Evolutionary conservation across 2,888 invertebrate species (phyloP).

Genomic region (Chesias legatella): DNA sequence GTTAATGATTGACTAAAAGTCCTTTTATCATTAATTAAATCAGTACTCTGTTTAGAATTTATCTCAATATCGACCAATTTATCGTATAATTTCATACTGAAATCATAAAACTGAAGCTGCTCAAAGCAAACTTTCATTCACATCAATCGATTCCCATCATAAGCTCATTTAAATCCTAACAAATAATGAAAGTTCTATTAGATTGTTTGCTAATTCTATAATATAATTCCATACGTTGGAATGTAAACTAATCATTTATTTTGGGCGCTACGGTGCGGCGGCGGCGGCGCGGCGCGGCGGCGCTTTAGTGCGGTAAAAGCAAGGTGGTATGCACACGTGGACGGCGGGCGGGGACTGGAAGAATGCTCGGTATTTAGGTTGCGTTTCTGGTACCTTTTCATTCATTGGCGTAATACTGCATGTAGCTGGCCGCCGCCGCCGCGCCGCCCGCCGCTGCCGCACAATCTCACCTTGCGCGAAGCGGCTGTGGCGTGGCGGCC

Average conservation of each 20-base stretch:
- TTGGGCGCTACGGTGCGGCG: conserved; percentile 49
- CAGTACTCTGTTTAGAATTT: not conserved
- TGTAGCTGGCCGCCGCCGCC: conserved; percentile 44
- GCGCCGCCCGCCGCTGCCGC: conserved; percentile 18
- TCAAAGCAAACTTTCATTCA: conserved; percentile 28
- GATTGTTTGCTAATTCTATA: conserved; percentile 54
- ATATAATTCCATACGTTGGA: conserved; percentile 56
- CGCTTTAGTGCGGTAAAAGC: conserved; percentile 57
- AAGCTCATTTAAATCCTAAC: conserved; percentile 39
- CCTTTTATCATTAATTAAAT: not conserved
- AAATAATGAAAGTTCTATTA: conserved; percentile 34
- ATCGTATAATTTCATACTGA: not conserved
- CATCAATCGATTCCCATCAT: conserved; percentile 29
- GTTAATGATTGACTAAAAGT: conserved; percentile 1
- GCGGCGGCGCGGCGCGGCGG: too few species aligned
- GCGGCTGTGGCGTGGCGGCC: conserved; percentile 21
- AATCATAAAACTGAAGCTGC: conserved; percentile 2
- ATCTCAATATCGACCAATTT: not conserved
- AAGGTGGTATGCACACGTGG: conserved; percentile 66
- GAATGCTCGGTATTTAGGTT: conserved; percentile 79
- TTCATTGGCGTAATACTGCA: conserved; percentile 76
- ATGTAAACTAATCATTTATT: conserved; percentile 66
- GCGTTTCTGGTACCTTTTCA: conserved; percentile 77
- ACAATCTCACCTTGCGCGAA: conserved; percentile 30
- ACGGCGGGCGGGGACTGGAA: conserved; percentile 59